Evolutionary conservation across 2,888 invertebrate genomes (phyloP).

Genomic region (Chorisops tibialis): DNA sequence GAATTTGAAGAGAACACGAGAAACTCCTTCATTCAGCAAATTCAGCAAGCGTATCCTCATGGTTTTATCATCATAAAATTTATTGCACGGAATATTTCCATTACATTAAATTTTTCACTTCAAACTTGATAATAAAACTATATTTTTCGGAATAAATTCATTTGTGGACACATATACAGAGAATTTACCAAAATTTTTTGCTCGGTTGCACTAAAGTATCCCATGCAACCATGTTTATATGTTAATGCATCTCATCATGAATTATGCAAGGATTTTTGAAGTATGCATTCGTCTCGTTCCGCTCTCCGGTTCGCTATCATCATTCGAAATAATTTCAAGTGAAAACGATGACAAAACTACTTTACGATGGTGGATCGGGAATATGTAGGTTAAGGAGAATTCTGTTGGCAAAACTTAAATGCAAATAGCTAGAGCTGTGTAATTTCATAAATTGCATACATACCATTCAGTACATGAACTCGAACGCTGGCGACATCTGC

Average conservation of each 20-base stretch:
- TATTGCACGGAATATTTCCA: no score
- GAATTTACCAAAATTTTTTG: background rate
- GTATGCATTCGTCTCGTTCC: background rate
- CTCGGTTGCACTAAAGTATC: background rate
- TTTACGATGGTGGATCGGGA: slow-evolving; percentile 4
- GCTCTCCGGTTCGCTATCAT: background rate
- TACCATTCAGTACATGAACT: slow-evolving; percentile 80
- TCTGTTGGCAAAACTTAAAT: slow-evolving; percentile 20
- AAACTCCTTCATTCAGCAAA: no score
- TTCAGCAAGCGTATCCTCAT: no score
- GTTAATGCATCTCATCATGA: slow-evolving; percentile 7
- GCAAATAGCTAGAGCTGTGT: slow-evolving; percentile 29
- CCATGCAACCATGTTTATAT: slow-evolving; percentile 1
- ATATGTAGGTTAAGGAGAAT: slow-evolving; percentile 24
- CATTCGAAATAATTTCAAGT: background rate
- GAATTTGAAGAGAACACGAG: no score
- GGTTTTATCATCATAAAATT: no score
- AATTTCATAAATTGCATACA: slow-evolving; percentile 42
- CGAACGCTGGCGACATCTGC: slow-evolving; percentile 74
- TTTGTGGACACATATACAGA: background rate
- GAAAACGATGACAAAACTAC: slow-evolving; percentile 1
- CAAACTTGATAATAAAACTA: no score
- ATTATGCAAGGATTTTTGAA: slow-evolving; percentile 2
- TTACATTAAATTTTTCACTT: no score
- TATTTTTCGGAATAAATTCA: background rate